A percentile compares a stretch with the other conserved stretches of the same genome.
phyloP scores from a whole-genome alignment of 2,797 vertebrate species.

The Borostomias antarcticus region DNA sequence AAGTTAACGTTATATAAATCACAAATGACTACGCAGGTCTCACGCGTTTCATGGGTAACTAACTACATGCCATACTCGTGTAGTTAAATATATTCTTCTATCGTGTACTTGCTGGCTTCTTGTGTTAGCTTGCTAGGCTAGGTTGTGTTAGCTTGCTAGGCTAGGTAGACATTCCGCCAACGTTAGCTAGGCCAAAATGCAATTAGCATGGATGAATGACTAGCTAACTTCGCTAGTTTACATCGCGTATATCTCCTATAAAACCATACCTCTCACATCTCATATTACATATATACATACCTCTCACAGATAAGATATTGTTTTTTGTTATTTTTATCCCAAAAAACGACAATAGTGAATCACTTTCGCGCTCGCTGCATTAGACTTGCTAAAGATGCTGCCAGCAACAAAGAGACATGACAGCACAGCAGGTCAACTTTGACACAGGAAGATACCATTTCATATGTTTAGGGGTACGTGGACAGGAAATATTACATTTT shows the following conservation, averaged over 20 bases:
- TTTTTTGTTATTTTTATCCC: conserved; percentile 9
- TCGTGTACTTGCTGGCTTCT: neutral
- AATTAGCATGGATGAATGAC: conserved; percentile 16
- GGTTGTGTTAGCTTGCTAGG: neutral
- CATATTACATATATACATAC: conserved; percentile 9
- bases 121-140: too few relatives aligned
- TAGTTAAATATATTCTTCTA: too few relatives aligned
- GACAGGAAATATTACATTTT: accelerated
- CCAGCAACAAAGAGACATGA: conserved; percentile 74
- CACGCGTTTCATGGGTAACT: too few relatives aligned
- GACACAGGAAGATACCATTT: conserved; percentile 65
- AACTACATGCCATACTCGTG: too few relatives aligned
- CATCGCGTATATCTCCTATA: neutral
- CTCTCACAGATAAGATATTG: neutral
- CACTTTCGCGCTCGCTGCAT: conserved; percentile 23
- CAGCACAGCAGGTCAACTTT: conserved; percentile 69
- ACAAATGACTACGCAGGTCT: too few relatives aligned
- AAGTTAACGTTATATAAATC: too few relatives aligned
- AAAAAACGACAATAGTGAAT: conserved; percentile 39
- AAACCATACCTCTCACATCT: neutral
- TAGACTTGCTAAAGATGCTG: conserved; percentile 16
- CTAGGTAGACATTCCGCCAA: neutral
- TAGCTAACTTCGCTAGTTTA: neutral
- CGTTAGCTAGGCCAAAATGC: neutral
- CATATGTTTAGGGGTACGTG: conserved; percentile 1